These are phyloP conservation scores for Lamellibrachia luymesi DNA, from an alignment of 1,140 invertebrate genomes.

Conservation along the genomic window DNA sequence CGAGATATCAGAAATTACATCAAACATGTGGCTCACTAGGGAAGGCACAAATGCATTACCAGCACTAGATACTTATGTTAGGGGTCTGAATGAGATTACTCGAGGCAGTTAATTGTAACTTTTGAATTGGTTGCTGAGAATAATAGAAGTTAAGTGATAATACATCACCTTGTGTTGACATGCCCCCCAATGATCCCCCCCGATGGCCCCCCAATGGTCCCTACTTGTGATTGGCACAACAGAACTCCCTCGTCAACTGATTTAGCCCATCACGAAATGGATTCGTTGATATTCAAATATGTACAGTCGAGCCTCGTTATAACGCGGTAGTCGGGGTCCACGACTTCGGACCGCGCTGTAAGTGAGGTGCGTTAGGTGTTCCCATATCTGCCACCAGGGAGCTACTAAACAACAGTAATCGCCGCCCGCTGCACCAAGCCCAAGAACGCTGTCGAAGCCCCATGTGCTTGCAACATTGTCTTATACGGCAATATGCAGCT, in stretches of 20 bases:
- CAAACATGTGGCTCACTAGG: neutral
- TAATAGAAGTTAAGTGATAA: neutral
- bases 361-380: too few relatives aligned
- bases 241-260: neutral
- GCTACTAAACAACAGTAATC: too few relatives aligned
- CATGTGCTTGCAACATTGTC: too few relatives aligned
- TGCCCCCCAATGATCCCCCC: neutral
- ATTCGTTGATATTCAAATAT: neutral
- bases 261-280: neutral
- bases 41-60: neutral
- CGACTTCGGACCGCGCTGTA: too few relatives aligned
- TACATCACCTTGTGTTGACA: neutral
- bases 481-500: too few relatives aligned
- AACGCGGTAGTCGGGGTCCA: too few relatives aligned
- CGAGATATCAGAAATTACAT: too few relatives aligned
- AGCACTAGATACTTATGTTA: neutral
- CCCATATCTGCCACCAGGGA: too few relatives aligned
- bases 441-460: too few relatives aligned
- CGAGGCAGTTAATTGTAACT: neutral
- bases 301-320: too few relatives aligned
- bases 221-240: neutral
- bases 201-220: too few relatives aligned
- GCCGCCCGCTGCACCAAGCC: too few relatives aligned
- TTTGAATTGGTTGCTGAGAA: neutral
- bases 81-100: neutral